Percentiles rank a stretch among this genome's conserved stretches.
These are phyloP conservation scores for Scaeva pyrastri DNA, from an alignment of 2,888 invertebrate genomes.

Conservation along the genomic window DNA sequence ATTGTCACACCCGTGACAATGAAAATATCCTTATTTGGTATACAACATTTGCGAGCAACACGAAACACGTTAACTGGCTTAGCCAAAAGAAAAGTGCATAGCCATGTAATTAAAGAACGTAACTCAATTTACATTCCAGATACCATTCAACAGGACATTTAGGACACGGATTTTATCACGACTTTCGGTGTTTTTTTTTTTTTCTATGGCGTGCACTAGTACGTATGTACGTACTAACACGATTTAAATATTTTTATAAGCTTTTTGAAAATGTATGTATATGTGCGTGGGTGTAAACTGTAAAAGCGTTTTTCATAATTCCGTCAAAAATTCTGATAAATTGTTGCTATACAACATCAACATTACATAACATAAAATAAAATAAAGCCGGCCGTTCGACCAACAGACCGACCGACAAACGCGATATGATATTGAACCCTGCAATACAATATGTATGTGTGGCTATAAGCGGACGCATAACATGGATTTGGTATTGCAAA, in stretches of 20 bases:
- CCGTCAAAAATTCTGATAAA: slow-evolving; percentile 51
- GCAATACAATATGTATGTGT: not conserved
- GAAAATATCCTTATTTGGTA: too few species aligned
- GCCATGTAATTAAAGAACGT: slow-evolving; percentile 25
- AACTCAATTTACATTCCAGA: slow-evolving; percentile 63
- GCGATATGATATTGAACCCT: not conserved
- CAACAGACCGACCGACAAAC: not conserved
- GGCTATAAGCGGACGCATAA: slow-evolving; percentile 19
- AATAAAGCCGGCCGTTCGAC: not conserved
- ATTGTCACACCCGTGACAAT: too few species aligned
- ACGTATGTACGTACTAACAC: too few species aligned
- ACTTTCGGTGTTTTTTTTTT: too few species aligned
- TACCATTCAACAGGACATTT: slow-evolving; percentile 48
- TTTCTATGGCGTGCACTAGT: too few species aligned
- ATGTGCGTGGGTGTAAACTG: not conserved
- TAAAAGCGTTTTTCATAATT: slow-evolving; percentile 6
- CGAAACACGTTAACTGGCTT: not conserved
- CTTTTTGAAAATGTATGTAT: slow-evolving; percentile 10
- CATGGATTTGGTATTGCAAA: slow-evolving; percentile 43
- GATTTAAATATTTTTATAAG: slow-evolving; percentile 43
- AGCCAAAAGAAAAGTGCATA: slow-evolving; percentile 23
- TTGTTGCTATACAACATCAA: not conserved
- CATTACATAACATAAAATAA: slow-evolving; percentile 9
- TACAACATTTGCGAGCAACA: not conserved
- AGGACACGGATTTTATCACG: not conserved